Conservation (phyloP, 2,797 vertebrate genomes). For the Clarias pachynema region DNA sequence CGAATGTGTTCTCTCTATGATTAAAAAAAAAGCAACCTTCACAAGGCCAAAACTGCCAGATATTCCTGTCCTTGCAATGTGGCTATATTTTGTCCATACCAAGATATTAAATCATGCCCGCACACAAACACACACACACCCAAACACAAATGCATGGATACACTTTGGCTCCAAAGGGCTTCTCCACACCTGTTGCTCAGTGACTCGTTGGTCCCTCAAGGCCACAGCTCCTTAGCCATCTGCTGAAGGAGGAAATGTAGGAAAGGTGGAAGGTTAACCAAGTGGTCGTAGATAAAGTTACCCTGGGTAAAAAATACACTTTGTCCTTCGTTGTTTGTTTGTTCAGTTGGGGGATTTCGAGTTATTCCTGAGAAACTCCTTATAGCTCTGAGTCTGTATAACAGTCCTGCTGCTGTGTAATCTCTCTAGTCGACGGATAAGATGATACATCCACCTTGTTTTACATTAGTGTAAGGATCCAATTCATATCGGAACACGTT, state of each 20-base stretch:
- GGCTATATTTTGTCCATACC: not conserved
- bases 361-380: not conserved
- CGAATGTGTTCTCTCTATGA: not conserved
- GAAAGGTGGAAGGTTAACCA: constrained; percentile 46
- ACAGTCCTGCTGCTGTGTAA: not conserved
- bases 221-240: constrained; percentile 39
- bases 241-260: constrained; percentile 26
- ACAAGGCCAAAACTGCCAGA: not conserved
- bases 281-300: constrained; percentile 6
- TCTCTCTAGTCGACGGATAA: not conserved
- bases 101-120: not conserved
- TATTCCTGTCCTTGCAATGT: not conserved
- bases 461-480: not conserved
- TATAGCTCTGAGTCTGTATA: not conserved
- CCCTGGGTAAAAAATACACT: not conserved
- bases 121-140: constrained; percentile 18
- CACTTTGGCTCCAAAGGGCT: constrained; percentile 24
- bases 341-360: not conserved
- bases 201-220: constrained; percentile 28
- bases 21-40: not conserved
- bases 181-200: constrained; percentile 55
- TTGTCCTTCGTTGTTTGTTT: not conserved
- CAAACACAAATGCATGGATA: constrained; percentile 20
- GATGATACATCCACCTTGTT: not conserved
- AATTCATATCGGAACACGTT: not conserved